These are phyloP conservation scores for Nanorana parkeri DNA, from an alignment of 2,113 vertebrate genomes.

Conservation along the genomic window DNA sequence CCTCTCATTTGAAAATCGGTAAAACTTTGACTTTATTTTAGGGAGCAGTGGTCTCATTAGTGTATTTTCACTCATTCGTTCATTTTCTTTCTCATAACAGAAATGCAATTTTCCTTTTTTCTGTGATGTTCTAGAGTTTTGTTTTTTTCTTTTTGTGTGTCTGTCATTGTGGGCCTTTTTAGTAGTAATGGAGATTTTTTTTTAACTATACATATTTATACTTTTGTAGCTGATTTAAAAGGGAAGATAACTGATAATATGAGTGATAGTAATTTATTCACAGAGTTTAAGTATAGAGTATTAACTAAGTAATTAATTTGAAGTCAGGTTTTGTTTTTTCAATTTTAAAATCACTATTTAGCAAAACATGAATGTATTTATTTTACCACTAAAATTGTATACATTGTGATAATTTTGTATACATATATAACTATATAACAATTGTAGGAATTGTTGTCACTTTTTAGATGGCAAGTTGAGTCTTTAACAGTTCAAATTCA, in stretches of 20 bases:
- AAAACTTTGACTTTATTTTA: constrained; percentile 79
- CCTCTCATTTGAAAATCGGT: constrained; percentile 80
- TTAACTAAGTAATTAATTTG: too few relatives aligned
- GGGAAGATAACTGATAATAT: constrained; percentile 70
- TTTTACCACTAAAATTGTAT: too few relatives aligned
- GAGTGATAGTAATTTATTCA: background rate
- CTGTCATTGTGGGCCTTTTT: constrained; percentile 68
- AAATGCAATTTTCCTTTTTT: constrained; percentile 72
- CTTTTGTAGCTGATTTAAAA: constrained; percentile 76
- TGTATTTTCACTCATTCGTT: constrained; percentile 62
- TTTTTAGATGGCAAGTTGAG: too few relatives aligned
- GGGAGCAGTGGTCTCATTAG: constrained; percentile 66
- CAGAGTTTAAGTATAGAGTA: too few relatives aligned
- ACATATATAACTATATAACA: too few relatives aligned
- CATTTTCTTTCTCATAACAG: constrained; percentile 70
- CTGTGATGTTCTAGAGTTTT: constrained; percentile 75
- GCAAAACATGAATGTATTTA: too few relatives aligned
- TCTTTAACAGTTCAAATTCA: too few relatives aligned
- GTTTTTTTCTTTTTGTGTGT: constrained; percentile 68
- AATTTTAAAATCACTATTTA: too few relatives aligned
- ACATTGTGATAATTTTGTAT: too few relatives aligned
- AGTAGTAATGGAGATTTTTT: constrained; percentile 64
- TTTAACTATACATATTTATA: constrained; percentile 64
- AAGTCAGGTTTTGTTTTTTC: too few relatives aligned
- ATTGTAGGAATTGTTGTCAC: too few relatives aligned